Percentiles rank a stretch among this genome's conserved stretches.
Conservation (phyloP, 2,113 vertebrate genomes). For the Microtus oregoni region DNA sequence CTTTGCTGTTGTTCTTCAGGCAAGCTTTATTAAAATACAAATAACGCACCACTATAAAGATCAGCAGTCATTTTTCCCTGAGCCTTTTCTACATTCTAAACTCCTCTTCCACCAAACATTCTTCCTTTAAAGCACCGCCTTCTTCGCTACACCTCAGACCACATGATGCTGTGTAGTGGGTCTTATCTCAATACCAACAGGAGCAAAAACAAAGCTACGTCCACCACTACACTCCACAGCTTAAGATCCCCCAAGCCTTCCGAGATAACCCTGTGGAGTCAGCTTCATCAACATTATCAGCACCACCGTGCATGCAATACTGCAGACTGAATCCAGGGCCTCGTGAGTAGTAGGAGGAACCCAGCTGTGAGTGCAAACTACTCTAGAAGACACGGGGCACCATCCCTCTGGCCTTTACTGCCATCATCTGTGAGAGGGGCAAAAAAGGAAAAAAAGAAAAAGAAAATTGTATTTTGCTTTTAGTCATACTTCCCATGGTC, state of each 20-base stretch:
- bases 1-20: too few relatives aligned
- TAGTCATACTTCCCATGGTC: background rate
- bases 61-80: background rate
- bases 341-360: background rate
- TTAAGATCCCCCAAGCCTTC: background rate
- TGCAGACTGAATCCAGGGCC: background rate
- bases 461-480: background rate
- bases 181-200: background rate
- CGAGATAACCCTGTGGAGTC: background rate
- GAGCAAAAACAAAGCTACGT: background rate
- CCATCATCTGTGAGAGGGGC: background rate
- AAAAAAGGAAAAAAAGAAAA: background rate
- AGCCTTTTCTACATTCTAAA: background rate
- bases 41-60: too few relatives aligned
- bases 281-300: background rate
- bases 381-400: background rate
- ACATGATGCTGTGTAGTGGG: background rate
- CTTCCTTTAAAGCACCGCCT: background rate
- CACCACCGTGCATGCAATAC: background rate
- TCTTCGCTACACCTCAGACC: background rate
- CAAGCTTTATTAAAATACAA: too few relatives aligned
- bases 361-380: background rate
- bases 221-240: background rate
- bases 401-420: background rate
- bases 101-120: background rate